These are phyloP conservation scores for Flexamia atlantica DNA, from an alignment of 2,888 invertebrate species.

Conservation along the genomic window DNA sequence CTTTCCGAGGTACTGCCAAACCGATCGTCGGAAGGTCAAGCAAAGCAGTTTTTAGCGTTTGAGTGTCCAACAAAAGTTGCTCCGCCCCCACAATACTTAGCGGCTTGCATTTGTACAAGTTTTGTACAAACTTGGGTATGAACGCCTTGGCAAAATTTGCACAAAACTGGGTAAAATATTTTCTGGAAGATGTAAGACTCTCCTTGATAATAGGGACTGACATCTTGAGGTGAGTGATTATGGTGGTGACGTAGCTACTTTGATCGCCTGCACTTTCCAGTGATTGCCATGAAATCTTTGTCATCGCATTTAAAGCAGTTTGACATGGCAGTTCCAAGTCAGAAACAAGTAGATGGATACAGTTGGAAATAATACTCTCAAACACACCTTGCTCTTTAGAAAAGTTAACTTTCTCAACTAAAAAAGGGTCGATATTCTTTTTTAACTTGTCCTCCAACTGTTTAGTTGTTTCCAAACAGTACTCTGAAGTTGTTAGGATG, in stretches of 20 bases:
- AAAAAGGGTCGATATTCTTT: constrained; percentile 87
- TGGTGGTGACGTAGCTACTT: constrained; percentile 95
- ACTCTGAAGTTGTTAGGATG: constrained; percentile 97
- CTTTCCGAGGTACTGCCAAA: constrained; percentile 91
- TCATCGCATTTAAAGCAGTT: constrained; percentile 94
- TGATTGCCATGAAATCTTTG: constrained; percentile 95
- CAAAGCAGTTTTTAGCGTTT: constrained; percentile 95
- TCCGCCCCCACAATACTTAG: constrained; percentile 95
- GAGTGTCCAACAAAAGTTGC: constrained; percentile 94
- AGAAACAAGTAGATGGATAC: constrained; percentile 94
- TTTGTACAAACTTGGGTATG: constrained; percentile 95
- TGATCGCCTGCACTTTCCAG: constrained; percentile 98
- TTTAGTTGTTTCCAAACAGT: constrained; percentile 98
- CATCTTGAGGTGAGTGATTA: constrained; percentile 91
- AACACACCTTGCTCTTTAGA: constrained; percentile 93
- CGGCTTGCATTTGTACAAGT: constrained; percentile 93
- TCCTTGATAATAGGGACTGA: constrained; percentile 93
- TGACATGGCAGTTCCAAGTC: constrained; percentile 97
- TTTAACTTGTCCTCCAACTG: constrained; percentile 95
- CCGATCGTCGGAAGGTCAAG: constrained; percentile 96
- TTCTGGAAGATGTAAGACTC: constrained; percentile 92
- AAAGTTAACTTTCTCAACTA: constrained; percentile 89
- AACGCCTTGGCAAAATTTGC: constrained; percentile 85
- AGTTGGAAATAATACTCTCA: constrained; percentile 85
- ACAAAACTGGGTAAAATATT: constrained; percentile 96